phyloP scores from a whole-genome alignment of 2,113 vertebrate genomes.

The Edolisoma coerulescens region DNA sequence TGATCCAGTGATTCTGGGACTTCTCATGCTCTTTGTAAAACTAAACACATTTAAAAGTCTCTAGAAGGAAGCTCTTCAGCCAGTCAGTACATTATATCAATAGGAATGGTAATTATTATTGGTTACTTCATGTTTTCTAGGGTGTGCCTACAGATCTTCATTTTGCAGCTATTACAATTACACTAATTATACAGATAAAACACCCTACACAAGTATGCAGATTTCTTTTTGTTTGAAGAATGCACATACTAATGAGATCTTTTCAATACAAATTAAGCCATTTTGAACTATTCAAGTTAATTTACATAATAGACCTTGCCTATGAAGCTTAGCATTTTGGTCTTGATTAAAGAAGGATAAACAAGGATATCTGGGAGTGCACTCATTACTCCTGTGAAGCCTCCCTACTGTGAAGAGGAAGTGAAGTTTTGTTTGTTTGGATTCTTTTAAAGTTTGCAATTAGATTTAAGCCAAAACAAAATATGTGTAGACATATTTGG shows the following conservation, averaged over 20 bases:
- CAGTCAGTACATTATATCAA: background rate
- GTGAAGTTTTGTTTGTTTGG: background rate
- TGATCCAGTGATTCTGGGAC: background rate
- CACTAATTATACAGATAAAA: conserved; percentile 25
- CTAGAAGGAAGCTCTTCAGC: background rate
- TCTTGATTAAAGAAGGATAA: background rate
- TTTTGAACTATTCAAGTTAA: conserved; percentile 5
- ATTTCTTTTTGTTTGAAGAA: conserved; percentile 39
- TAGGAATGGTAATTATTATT: background rate
- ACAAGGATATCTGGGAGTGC: background rate
- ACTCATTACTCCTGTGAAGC: background rate
- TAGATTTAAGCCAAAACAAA: background rate
- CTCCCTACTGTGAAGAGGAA: background rate
- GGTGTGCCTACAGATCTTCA: background rate
- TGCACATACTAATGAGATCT: background rate
- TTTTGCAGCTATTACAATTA: conserved; percentile 33
- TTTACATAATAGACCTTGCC: conserved; percentile 21
- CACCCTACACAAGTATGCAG: background rate
- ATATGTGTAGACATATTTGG: background rate
- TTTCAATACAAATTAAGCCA: conserved; percentile 16
- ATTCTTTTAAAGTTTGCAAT: background rate
- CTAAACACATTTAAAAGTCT: background rate
- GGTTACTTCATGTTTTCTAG: background rate
- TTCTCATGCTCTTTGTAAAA: background rate
- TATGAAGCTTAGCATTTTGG: background rate